These are phyloP conservation scores for Paratilapia polleni DNA, from an alignment of 2,113 vertebrate species.

Conservation along the genomic window DNA sequence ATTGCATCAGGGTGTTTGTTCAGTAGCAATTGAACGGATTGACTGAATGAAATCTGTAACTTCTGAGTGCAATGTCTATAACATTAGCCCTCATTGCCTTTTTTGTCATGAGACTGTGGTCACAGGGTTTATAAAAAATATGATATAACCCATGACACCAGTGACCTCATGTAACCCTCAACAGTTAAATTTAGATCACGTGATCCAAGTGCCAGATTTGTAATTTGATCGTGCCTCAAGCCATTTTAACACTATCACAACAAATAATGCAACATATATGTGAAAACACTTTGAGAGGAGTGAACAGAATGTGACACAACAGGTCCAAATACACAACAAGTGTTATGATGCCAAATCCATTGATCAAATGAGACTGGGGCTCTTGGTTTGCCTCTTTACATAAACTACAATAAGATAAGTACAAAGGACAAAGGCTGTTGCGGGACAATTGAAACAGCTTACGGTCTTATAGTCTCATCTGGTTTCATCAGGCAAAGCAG, in stretches of 20 bases:
- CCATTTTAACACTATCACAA: neutral
- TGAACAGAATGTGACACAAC: conserved; percentile 17
- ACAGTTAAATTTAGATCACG: conserved; percentile 12
- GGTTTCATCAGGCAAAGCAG: neutral
- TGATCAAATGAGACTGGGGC: conserved; percentile 21
- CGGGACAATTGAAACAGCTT: conserved; percentile 8
- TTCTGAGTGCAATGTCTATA: conserved; percentile 17
- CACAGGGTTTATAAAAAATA: neutral
- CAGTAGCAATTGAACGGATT: conserved; percentile 30
- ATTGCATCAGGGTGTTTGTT: conserved; percentile 75
- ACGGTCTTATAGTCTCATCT: conserved; percentile 9
- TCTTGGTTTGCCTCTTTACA: conserved; percentile 8
- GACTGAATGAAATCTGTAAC: conserved; percentile 38
- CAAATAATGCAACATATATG: conserved; percentile 4
- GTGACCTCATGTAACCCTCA: neutral
- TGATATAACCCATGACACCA: neutral
- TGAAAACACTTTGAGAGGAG: neutral
- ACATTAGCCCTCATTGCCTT: neutral
- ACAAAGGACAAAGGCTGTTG: neutral
- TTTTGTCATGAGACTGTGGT: neutral
- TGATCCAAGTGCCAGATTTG: neutral
- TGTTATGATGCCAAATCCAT: conserved; percentile 13
- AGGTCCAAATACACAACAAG: neutral
- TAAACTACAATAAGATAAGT: conserved; percentile 28
- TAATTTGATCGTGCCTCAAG: conserved; percentile 2